phyloP scores from a whole-genome alignment of 2,113 vertebrate species.

The Nerophis lumbriciformis region DNA sequence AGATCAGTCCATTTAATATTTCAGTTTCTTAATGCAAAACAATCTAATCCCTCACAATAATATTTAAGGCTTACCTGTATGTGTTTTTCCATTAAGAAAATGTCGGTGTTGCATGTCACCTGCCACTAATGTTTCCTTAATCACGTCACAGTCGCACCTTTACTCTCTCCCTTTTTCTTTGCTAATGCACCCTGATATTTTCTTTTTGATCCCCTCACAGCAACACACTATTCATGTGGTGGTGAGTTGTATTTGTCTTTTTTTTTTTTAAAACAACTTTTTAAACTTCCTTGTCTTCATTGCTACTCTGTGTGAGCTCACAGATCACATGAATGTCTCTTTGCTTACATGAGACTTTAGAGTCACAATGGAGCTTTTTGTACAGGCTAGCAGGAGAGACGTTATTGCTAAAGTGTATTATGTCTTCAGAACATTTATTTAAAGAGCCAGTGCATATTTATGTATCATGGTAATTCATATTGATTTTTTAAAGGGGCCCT shows the following conservation, averaged over 20 bases:
- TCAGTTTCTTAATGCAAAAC: background rate
- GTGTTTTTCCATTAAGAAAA: constrained; percentile 41
- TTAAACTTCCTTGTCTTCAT: constrained; percentile 43
- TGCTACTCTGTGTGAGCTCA: constrained; percentile 35
- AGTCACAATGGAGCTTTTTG: constrained; percentile 46
- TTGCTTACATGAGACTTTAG: constrained; percentile 21
- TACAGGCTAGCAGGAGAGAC: constrained; percentile 17
- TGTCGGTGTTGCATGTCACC: constrained; percentile 53
- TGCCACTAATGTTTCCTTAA: constrained; percentile 54
- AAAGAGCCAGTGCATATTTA: no score
- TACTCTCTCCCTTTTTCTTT: constrained; percentile 75
- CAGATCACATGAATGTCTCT: constrained; percentile 67
- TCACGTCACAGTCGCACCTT: constrained; percentile 60
- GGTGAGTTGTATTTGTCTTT: constrained; percentile 81
- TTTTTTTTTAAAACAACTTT: constrained; percentile 15
- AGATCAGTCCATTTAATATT: background rate
- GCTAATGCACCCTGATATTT: constrained; percentile 89
- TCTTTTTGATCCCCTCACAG: constrained; percentile 80
- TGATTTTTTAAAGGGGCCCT: no score
- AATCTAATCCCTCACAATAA: background rate
- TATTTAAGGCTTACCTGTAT: constrained; percentile 5
- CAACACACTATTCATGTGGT: constrained; percentile 99
- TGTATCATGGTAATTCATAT: no score
- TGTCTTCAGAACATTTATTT: no score
- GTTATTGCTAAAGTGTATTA: background rate